These are phyloP conservation scores for Caranx ignobilis DNA, from an alignment of 2,113 vertebrate species.

Conservation along the genomic window DNA sequence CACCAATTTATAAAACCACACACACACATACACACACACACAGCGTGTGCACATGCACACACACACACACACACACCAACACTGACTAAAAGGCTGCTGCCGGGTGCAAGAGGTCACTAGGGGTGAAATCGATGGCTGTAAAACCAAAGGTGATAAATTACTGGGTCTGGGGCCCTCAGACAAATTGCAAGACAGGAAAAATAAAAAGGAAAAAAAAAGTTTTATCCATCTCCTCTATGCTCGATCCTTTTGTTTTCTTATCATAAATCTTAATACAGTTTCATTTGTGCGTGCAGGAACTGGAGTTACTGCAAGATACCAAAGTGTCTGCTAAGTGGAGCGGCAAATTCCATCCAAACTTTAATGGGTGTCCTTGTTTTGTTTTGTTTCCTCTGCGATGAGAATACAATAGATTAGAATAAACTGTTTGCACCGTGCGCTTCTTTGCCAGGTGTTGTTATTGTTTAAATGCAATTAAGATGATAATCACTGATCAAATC, in stretches of 20 bases:
- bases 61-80: conserved; percentile 25
- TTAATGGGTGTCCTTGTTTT: conserved; percentile 45
- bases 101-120: conserved; percentile 75
- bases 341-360: conserved; percentile 67
- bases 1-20: conserved; percentile 47
- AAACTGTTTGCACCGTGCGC: conserved; percentile 14
- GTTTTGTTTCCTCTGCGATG: conserved; percentile 33
- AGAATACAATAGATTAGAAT: conserved; percentile 52
- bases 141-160: conserved; percentile 88
- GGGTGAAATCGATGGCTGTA: conserved; percentile 81
- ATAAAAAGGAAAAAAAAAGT: conserved; percentile 71
- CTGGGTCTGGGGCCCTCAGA: conserved; percentile 70
- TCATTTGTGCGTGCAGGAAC: conserved; percentile 67
- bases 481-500: conserved; percentile 60
- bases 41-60: not conserved
- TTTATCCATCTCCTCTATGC: conserved; percentile 71
- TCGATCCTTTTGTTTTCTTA: conserved; percentile 76
- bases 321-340: conserved; percentile 65
- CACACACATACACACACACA: conserved; percentile 2
- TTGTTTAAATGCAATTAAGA: conserved; percentile 67
- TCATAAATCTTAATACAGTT: conserved; percentile 81
- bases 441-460: conserved; percentile 56
- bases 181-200: conserved; percentile 82
- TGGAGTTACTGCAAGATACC: conserved; percentile 59
- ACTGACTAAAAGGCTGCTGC: conserved; percentile 77